Conservation (phyloP, 2,888 invertebrate genomes). For the Teinopalpus imperialis region DNA sequence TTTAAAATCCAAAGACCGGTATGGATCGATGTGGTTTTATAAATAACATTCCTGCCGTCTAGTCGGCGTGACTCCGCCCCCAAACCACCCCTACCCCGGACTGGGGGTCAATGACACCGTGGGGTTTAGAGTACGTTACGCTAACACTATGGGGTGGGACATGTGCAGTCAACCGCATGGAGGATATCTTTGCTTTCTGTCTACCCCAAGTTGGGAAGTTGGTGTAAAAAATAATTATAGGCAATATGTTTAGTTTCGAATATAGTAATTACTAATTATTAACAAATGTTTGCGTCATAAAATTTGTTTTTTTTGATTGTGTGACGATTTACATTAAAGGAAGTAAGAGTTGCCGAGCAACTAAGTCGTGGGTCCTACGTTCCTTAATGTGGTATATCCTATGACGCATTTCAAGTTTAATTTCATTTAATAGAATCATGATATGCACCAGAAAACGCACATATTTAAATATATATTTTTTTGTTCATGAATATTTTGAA, state of each 20-base stretch:
- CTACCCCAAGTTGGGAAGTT: slow-evolving; percentile 19
- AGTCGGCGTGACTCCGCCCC: slow-evolving; percentile 25
- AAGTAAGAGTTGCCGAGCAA: no score
- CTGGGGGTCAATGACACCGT: slow-evolving; percentile 27
- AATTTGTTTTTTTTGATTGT: no score
- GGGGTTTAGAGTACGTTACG: slow-evolving; percentile 21
- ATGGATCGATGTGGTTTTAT: slow-evolving; percentile 39
- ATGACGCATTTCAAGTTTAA: no score
- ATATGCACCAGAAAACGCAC: no score
- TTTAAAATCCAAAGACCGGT: slow-evolving; percentile 32
- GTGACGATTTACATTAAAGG: no score
- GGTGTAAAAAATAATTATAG: slow-evolving; percentile 18
- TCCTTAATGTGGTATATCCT: no score
- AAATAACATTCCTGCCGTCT: slow-evolving; percentile 36
- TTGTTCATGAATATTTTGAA: no score
- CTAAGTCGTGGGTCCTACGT: no score
- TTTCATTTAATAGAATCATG: no score
- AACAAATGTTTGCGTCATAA: no score
- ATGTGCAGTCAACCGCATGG: slow-evolving; percentile 24
- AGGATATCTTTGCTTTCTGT: slow-evolving; percentile 21
- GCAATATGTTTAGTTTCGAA: slow-evolving; percentile 4
- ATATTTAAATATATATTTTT: no score
- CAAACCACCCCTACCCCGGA: slow-evolving; percentile 28
- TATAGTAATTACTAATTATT: slow-evolving; percentile 10
- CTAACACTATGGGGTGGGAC: slow-evolving; percentile 23